Conservation (phyloP, 2,797 vertebrate genomes). For the Sphaeramia orbicularis region DNA sequence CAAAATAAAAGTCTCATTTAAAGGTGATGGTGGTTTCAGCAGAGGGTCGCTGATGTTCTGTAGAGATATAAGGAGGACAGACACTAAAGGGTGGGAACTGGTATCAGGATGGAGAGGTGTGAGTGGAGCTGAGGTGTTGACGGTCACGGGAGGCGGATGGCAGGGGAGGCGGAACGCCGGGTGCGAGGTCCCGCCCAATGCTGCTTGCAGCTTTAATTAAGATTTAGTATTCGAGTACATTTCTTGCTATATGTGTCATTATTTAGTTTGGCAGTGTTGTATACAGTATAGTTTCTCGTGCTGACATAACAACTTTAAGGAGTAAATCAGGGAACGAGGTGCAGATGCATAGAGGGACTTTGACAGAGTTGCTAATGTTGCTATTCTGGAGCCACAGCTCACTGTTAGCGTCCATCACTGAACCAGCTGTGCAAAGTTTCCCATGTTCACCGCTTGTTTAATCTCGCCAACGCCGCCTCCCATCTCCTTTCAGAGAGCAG, state of each 20-base stretch:
- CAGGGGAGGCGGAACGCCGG: no score
- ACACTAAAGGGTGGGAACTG: no score
- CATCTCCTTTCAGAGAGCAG: conserved; percentile 52
- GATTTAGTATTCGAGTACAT: not conserved
- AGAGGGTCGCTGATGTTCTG: no score
- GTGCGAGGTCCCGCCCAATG: no score
- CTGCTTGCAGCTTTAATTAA: no score
- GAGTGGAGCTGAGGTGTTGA: no score
- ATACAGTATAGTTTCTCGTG: not conserved
- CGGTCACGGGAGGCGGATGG: no score
- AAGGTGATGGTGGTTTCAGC: no score
- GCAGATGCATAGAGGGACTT: conserved; percentile 7
- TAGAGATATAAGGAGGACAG: no score
- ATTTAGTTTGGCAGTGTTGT: conserved; percentile 1
- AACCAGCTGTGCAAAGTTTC: conserved; percentile 53
- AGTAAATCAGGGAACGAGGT: conserved; percentile 10
- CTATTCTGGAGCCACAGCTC: conserved; percentile 20
- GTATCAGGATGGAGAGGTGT: no score
- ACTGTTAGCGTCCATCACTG: conserved; percentile 14
- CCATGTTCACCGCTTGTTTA: conserved; percentile 33
- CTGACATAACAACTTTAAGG: conserved; percentile 6
- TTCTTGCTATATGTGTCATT: no score
- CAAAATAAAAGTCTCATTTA: no score
- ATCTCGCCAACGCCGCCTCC: conserved; percentile 40
- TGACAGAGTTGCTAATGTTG: conserved; percentile 19